Percentiles rank a stretch among this genome's conserved stretches.
Conservation (phyloP, 2,888 invertebrate genomes). For the Drosophila eohydei region DNA sequence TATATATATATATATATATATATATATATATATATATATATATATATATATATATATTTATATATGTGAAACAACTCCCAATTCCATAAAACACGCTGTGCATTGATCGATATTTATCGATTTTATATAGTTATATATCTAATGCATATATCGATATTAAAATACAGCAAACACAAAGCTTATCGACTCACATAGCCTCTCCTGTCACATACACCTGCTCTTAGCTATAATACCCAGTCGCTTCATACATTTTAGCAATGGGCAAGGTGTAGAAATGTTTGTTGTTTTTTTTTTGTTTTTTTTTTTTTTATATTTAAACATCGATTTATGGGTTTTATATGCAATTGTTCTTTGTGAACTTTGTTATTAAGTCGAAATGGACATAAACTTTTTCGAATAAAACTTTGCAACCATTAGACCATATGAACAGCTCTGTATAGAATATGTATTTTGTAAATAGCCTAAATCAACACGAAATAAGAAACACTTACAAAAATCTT, state of each 20-base stretch:
- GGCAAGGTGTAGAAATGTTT: background rate
- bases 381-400: conserved; percentile 1
- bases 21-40: background rate
- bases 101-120: background rate
- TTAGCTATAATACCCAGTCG: background rate
- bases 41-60: background rate
- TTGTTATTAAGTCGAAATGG: conserved; percentile 2
- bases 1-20: background rate
- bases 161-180: background rate
- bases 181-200: background rate
- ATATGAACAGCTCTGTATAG: background rate
- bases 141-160: background rate
- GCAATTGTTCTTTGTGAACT: conserved; percentile 9
- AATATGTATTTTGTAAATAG: background rate
- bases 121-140: background rate
- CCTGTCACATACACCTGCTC: background rate
- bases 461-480: background rate
- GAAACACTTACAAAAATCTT: background rate
- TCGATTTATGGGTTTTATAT: conserved; percentile 6
- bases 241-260: background rate
- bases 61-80: no score
- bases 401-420: conserved; percentile 1
- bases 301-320: background rate
- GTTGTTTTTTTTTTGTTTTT: background rate
- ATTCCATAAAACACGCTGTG: background rate